Evolutionary conservation across 2,113 vertebrate species (phyloP).

Genomic region (Procapra przewalskii): DNA sequence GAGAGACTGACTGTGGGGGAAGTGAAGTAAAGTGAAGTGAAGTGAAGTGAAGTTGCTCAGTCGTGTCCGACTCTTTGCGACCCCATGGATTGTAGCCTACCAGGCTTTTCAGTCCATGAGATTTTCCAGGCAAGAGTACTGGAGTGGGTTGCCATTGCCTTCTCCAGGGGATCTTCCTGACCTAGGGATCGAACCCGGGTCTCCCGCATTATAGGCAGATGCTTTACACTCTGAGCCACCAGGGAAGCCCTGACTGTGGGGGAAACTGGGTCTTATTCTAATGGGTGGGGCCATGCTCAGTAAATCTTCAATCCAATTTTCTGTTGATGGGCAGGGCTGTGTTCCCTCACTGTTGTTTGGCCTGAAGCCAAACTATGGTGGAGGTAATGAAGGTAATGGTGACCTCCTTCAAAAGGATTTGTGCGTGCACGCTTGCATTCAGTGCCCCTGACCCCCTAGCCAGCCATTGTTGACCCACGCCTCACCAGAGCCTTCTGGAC

Average conservation of each 20-base stretch:
- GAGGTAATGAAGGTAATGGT: neutral
- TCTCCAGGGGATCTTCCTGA: too few relatives aligned
- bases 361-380: neutral
- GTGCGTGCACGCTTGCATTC: neutral
- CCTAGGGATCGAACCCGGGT: too few relatives aligned
- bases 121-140: too few relatives aligned
- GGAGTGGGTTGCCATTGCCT: too few relatives aligned
- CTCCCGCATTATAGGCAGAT: too few relatives aligned
- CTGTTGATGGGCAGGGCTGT: neutral
- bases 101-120: too few relatives aligned
- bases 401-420: neutral
- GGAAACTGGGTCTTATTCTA: neutral
- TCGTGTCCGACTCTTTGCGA: too few relatives aligned
- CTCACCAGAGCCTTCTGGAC: neutral
- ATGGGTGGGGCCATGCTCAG: neutral
- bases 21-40: too few relatives aligned
- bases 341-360: neutral
- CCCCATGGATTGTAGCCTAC: too few relatives aligned
- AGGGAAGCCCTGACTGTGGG: neutral
- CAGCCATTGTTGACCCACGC: accelerated
- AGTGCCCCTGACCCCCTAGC: neutral
- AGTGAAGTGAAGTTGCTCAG: too few relatives aligned
- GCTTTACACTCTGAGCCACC: too few relatives aligned
- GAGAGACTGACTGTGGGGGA: neutral
- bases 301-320: neutral